Evolutionary conservation across 2,797 vertebrate species (phyloP), one percentile per base, ranked within the genome.

Genomic region (Typhlichthys subterraneus): DNA sequence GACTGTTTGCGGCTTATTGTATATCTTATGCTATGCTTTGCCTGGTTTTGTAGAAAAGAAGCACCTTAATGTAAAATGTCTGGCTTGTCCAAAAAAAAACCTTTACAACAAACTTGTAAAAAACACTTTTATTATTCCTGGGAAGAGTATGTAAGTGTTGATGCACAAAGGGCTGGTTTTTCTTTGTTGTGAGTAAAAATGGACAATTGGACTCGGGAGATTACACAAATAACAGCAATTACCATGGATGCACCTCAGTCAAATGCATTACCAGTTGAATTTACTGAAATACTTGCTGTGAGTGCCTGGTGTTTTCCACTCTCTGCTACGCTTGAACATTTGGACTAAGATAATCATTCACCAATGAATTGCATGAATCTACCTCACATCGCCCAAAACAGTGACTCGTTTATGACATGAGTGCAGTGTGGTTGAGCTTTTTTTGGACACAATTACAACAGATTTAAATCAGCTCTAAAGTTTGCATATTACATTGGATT

Each of bases 401-500:
- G 77, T 80, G 77, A 84, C 77, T 76, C 59, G 4, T 47, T 14
- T 79, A 73, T 84, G 84, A 76, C 23, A 29, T 29, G 23, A 76
- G 64, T 80, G 77, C 78, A 59, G 52, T 51, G 54, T 59, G 33
- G 45, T 38, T 58, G 77, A 81, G 77, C 69, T 72, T 87, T 76
- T 42, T 42, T 42, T 42, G 38, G 38, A 42, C 38, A 42, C 9
- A 8, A 42, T 42, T 42, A 42, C 7, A 42, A 42, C 38, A 42
- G 38, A 42, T 83, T 84, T 67, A 78, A 85, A 86, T 83, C 62
- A 80, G 80, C 73, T 82, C 86, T 84, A 77, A 82, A 81, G 82
- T 78, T 93, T 93, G 91, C 91, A 92, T 92, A 94, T 91, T 76
- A 75, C 77, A 77, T 86, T 89, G 86, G 85, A 91, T 90, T 92